Conservation (phyloP, 2,113 vertebrate genomes). For the Tor tambroides region DNA sequence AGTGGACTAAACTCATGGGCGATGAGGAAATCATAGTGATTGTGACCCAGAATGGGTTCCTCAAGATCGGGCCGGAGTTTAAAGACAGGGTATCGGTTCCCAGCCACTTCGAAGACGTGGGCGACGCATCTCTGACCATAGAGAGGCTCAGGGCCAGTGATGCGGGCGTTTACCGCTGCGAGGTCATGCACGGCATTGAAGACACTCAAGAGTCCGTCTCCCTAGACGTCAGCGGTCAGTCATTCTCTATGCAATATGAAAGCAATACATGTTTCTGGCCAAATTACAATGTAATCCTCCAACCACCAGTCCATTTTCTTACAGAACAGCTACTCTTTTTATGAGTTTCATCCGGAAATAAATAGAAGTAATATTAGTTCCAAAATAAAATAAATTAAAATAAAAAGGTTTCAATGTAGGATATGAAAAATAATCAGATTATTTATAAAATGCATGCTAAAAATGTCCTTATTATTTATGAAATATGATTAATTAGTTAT, state of each 20-base stretch:
- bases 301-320: no score
- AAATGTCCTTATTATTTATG: no score
- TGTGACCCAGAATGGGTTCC: constrained; percentile 84
- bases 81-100: constrained; percentile 82
- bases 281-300: background rate
- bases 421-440: no score
- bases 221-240: constrained; percentile 85
- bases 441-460: no score
- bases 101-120: constrained; percentile 66
- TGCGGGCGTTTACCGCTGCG: constrained; percentile 87
- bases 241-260: background rate
- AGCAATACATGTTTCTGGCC: background rate
- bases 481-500: no score
- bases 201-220: constrained; percentile 79
- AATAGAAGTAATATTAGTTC: no score
- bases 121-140: constrained; percentile 84
- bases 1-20: constrained; percentile 89
- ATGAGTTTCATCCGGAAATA: no score
- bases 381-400: no score
- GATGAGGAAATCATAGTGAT: constrained; percentile 84
- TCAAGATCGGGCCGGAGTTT: constrained; percentile 84
- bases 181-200: constrained; percentile 90
- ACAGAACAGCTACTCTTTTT: no score
- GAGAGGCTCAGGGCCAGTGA: constrained; percentile 84
- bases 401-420: no score